Percentiles rank a stretch among this genome's conserved stretches.
phyloP scores from a whole-genome alignment of 2,888 invertebrate genomes.

The Schizotus pectinicornis region DNA sequence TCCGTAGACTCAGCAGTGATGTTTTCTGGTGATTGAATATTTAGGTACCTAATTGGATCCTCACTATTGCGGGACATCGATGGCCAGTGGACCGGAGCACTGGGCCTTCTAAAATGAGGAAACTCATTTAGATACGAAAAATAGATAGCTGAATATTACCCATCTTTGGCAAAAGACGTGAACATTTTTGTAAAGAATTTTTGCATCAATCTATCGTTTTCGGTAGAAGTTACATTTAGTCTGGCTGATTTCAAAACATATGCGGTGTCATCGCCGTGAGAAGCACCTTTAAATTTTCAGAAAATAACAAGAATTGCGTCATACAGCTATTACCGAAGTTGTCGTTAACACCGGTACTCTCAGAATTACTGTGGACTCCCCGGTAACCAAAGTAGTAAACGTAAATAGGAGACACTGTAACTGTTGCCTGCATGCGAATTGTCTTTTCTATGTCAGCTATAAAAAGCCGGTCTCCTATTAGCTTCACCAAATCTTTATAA shows the following conservation, averaged over 20 bases:
- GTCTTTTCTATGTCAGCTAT: constrained; percentile 65
- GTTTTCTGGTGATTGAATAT: constrained; percentile 1
- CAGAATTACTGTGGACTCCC: constrained; percentile 64
- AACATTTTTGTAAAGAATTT: constrained; percentile 62
- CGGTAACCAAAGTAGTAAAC: constrained; percentile 70
- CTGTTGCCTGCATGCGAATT: constrained; percentile 65
- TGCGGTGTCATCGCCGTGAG: constrained; percentile 68
- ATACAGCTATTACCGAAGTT: constrained; percentile 43
- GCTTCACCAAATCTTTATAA: constrained; percentile 30
- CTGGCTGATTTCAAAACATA: constrained; percentile 59
- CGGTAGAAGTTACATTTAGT: constrained; percentile 51
- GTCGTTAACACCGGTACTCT: constrained; percentile 59
- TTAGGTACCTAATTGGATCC: background rate
- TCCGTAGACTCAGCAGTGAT: background rate
- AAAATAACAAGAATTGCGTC: constrained; percentile 2
- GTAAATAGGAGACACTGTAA: constrained; percentile 66
- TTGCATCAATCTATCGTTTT: constrained; percentile 61
- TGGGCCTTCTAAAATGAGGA: constrained; percentile 24
- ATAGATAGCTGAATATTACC: constrained; percentile 57
- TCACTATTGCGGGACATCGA: background rate
- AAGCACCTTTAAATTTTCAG: constrained; percentile 60
- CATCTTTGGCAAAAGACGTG: constrained; percentile 61
- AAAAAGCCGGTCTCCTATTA: constrained; percentile 72
- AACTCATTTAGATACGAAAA: background rate
- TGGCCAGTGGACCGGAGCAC: constrained; percentile 55